phyloP scores from a whole-genome alignment of 2,113 vertebrate genomes.

The Raja brachyura region DNA sequence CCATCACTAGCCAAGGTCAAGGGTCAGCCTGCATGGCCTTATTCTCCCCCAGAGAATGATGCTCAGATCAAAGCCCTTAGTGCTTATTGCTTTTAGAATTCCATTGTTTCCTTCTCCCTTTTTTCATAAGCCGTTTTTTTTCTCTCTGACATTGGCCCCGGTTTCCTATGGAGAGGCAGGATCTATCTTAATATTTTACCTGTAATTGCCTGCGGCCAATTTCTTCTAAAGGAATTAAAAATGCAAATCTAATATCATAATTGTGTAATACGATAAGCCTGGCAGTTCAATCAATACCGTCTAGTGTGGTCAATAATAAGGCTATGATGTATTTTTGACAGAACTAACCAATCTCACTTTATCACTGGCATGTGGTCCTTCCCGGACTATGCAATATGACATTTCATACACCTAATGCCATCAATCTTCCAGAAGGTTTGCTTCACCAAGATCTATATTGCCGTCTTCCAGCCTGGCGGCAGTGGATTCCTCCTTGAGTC shows the following conservation, averaged over 20 bases:
- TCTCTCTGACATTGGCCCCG: slow-evolving; percentile 49
- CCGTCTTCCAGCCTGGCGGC: slow-evolving; percentile 45
- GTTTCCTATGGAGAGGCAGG: slow-evolving; percentile 48
- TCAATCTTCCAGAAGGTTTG: slow-evolving; percentile 56
- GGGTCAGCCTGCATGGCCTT: not conserved
- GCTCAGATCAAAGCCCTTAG: slow-evolving; percentile 41
- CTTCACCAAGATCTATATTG: slow-evolving; percentile 49
- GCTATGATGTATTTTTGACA: slow-evolving; percentile 55
- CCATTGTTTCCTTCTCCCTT: slow-evolving; percentile 48
- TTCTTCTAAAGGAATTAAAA: slow-evolving; percentile 79
- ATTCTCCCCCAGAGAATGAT: slow-evolving; percentile 39
- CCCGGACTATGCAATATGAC: slow-evolving; percentile 56
- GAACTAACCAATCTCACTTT: slow-evolving; percentile 67
- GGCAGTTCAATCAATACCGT: slow-evolving; percentile 70
- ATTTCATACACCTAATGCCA: slow-evolving; percentile 55
- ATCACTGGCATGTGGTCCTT: slow-evolving; percentile 62
- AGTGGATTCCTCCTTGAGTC: slow-evolving; percentile 42
- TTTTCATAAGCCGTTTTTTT: slow-evolving; percentile 44
- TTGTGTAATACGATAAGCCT: slow-evolving; percentile 70
- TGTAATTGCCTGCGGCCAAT: slow-evolving; percentile 60
- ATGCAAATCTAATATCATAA: slow-evolving; percentile 81
- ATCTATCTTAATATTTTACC: slow-evolving; percentile 57
- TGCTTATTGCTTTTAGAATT: slow-evolving; percentile 39
- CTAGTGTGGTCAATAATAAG: slow-evolving; percentile 57
- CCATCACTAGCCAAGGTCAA: not conserved